Evolutionary conservation across 2,113 vertebrate genomes (phyloP), one percentile per base, ranked within the genome.

Genomic region (Empidonax alnorum): DNA sequence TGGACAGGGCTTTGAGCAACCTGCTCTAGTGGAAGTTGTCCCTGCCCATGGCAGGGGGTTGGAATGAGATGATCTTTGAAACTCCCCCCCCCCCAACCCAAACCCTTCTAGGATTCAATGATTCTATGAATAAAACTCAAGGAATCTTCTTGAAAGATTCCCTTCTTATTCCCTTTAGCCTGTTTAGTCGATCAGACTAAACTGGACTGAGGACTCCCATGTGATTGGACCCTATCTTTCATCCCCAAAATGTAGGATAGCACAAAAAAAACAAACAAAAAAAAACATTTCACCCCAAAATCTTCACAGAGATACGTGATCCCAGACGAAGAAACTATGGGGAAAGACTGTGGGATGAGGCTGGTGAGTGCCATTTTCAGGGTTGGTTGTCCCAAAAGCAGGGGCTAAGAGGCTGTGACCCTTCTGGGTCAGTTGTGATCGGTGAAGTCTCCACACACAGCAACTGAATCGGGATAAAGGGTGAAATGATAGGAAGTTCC

Each of bases 1-100:
- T 63, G 65, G 39, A 35, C 0, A 0, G 15, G 10, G 7, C 14
- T 56, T 10, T 30, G 46, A 66, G 46, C 4, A 69, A 2, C 6
- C 24, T 46, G n/a, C 5, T 5, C 2, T 2, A 2, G 16, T 13
- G 44, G 9, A 66, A 46, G 14, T 5, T 80, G 41, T 50, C 28
- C 56, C 16, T 79, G 46, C 28, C 5, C 1, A 18, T 7, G 8
- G 33, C 41, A 67, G 35, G 25, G 7, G 2, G 2, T 28, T 33
- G 16, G 30, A 18, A 71, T 4, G 15, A 50, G 56, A 22, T 23
- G 31, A 21, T 2, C 5, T 78, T 35, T 11, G 5, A 23, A 55
- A 16, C 11, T 75, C 15, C 8, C 6, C 69, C 72, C 24, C 47
- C 69, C 72, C 28, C 47, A 41, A 22, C n/a, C 14, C 39, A 83